Evolutionary conservation across 2,888 invertebrate genomes (phyloP).

Genomic region (Gnatocerus cornutus): DNA sequence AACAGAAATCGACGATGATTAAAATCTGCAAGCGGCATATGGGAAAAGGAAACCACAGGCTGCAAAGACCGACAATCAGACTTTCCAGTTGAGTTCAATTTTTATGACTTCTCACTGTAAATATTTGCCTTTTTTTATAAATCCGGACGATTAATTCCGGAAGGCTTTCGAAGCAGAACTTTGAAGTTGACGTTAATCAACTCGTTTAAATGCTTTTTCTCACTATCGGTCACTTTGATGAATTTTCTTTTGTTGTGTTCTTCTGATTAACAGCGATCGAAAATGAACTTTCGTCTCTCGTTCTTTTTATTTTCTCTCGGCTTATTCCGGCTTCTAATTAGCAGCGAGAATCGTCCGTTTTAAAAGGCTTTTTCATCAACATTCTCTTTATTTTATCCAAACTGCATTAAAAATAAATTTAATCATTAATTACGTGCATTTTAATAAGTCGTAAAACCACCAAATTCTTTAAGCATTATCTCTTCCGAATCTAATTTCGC

Average conservation of each 20-base stretch:
- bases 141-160: constrained; percentile 20
- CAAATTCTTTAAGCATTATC: not conserved
- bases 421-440: too few relatives aligned
- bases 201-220: constrained; percentile 24
- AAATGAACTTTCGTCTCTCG: constrained; percentile 1
- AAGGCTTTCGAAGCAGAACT: constrained; percentile 35
- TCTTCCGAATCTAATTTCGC: constrained; percentile 12
- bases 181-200: constrained; percentile 41
- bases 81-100: not conserved
- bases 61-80: not conserved
- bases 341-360: not conserved
- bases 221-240: constrained; percentile 21
- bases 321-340: constrained; percentile 10
- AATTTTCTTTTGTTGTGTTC: constrained; percentile 16
- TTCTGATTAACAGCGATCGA: constrained; percentile 15
- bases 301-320: constrained; percentile 7
- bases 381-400: not conserved
- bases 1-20: constrained; percentile 6
- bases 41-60: constrained; percentile 8
- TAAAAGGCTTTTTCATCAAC: constrained; percentile 3
- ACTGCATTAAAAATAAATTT: too few relatives aligned
- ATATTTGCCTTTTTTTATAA: constrained; percentile 25
- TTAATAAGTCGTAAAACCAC: too few relatives aligned
- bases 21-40: constrained; percentile 12
- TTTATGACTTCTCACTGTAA: constrained; percentile 9